Evolutionary conservation across 2,888 invertebrate genomes (phyloP), one percentile per base, ranked within the genome.

Genomic region (Leptopilina myrica): DNA sequence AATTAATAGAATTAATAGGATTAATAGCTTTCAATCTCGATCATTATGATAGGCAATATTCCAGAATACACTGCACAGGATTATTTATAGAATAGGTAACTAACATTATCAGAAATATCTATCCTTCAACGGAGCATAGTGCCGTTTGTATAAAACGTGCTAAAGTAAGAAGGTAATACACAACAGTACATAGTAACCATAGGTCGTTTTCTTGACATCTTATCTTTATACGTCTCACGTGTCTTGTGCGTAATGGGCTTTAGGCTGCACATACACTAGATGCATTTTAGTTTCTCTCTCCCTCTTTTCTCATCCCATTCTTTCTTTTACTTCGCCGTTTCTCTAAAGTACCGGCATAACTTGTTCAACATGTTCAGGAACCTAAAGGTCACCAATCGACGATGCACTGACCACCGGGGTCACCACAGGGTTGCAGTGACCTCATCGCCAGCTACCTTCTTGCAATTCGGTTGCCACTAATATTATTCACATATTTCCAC

Each of bases 291-390:
- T 14, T 15, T 15, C 67, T 67, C 33, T 26, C 14, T 33, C 69
- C 53, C 53, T 53, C 53, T 69, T 33, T 33, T 33, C 33, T 33
- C 33, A 33, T 33, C 33, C 33, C 33, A 33, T 7, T 43, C 43
- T 43, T 8, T 43, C 43, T 43, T 43, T 1, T 8, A 43, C 43
- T 8, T 7, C 6, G 8, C 66, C 79, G 78, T 78, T 78, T 80
- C 83, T 78, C 79, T 76, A 78, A 78, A 79, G 84, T 83, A 84
- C 85, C 85, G 85, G 85, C 86, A 86, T 87, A 88, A 89, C 87
- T 88, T 88, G 89, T 87, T 89, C 88, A 86, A 89, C 90, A 87
- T 89, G 90, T 89, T 89, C 84, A 83, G 82, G 86, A 85, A 84
- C 85, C 85, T 84, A 85, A 87, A 86, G 90, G 90, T 90, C 90